Conservation (phyloP, 2,888 invertebrate species). For the Epistrophe grossulariae region DNA sequence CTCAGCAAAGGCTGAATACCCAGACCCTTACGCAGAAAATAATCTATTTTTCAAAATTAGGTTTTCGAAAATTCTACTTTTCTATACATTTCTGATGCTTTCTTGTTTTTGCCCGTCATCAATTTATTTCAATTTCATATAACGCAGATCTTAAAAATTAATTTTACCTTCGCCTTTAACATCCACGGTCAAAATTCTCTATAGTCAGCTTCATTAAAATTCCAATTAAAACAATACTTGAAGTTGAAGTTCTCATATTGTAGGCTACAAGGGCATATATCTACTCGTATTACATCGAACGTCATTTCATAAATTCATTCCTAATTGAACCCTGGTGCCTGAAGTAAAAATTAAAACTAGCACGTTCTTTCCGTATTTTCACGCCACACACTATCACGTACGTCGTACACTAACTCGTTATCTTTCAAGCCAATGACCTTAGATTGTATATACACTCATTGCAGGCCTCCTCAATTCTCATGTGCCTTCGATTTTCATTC, state of each 20-base stretch:
- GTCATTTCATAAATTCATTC: constrained; percentile 22
- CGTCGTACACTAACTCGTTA: constrained; percentile 21
- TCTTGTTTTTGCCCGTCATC: neutral
- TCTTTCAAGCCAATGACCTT: constrained; percentile 63
- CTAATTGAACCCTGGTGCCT: constrained; percentile 27
- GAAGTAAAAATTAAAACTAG: constrained; percentile 27
- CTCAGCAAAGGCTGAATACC: no score
- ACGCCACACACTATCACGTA: constrained; percentile 25
- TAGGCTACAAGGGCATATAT: constrained; percentile 1
- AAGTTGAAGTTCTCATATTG: constrained; percentile 14
- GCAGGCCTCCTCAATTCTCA: constrained; percentile 11
- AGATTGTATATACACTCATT: constrained; percentile 8
- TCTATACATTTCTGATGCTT: no score
- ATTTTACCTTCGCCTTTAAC: neutral
- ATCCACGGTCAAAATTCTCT: neutral
- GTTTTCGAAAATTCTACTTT: no score
- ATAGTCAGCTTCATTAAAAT: neutral
- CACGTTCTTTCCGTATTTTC: constrained; percentile 39
- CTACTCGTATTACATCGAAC: neutral
- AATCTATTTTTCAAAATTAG: no score
- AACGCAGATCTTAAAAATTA: neutral
- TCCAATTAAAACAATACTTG: constrained; percentile 11
- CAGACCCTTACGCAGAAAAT: no score
- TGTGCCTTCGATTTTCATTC: constrained; percentile 53
- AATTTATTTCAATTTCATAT: neutral